Percentiles rank a stretch among this genome's conserved stretches.
Evolutionary conservation across 2,113 vertebrate genomes (phyloP).

Genomic region (Serilophus lunatus): DNA sequence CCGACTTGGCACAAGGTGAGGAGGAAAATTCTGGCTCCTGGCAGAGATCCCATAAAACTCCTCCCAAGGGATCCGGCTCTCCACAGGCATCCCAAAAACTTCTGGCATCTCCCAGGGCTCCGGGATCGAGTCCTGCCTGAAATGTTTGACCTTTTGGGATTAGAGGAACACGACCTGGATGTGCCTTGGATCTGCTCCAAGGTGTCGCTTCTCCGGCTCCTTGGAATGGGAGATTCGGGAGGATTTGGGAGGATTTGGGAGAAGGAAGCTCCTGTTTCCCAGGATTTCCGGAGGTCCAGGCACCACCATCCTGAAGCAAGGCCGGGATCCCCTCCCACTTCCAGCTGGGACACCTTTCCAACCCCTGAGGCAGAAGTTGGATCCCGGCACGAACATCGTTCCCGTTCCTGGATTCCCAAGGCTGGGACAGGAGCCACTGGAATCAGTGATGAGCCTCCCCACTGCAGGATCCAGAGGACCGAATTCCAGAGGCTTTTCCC

Average conservation of each 20-base stretch:
- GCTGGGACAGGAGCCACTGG: too few species aligned
- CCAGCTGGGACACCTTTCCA: too few species aligned
- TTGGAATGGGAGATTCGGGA: too few species aligned
- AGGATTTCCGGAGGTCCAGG: too few species aligned
- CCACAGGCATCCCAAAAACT: neutral
- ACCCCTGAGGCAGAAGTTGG: neutral
- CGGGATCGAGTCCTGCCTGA: neutral
- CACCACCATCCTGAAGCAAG: too few species aligned
- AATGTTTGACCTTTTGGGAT: neutral
- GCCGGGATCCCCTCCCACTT: too few species aligned
- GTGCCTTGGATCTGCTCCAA: neutral
- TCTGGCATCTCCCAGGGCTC: neutral
- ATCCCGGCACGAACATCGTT: too few species aligned
- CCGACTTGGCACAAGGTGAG: rapidly evolving
- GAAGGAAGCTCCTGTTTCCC: too few species aligned
- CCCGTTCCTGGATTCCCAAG: neutral
- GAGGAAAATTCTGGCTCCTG: neutral
- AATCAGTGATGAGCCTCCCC: rapidly evolving
- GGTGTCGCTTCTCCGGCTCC: neutral
- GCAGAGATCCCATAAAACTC: neutral
- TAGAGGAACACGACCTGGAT: neutral
- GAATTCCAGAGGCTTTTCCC: neutral
- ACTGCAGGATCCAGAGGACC: neutral
- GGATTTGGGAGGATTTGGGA: too few species aligned
- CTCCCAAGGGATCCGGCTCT: neutral